Conservation (phyloP, 2,113 vertebrate genomes). For the Peucedramus taeniatus region DNA sequence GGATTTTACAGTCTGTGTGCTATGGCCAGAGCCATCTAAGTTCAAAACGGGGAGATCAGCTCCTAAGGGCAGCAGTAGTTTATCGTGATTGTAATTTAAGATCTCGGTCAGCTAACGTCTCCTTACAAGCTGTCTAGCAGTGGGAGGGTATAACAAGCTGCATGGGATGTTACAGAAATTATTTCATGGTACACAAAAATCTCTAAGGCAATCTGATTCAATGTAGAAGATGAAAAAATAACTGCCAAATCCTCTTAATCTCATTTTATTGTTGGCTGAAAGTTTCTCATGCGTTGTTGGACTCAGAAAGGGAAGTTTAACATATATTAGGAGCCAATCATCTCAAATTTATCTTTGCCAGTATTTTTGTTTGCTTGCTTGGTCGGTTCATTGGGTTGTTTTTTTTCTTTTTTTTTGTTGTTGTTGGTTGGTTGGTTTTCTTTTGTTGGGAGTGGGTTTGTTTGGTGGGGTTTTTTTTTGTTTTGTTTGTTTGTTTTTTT, state of each 20-base stretch:
- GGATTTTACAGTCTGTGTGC: neutral
- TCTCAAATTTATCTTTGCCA: neutral
- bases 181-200: neutral
- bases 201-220: neutral
- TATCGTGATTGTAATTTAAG: neutral
- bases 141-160: neutral
- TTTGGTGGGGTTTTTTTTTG: neutral
- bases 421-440: too few species aligned
- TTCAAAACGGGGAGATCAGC: neutral
- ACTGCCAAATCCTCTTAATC: neutral
- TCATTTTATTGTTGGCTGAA: neutral
- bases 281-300: neutral
- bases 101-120: neutral
- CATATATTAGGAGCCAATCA: neutral
- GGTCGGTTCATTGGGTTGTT: neutral
- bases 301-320: neutral
- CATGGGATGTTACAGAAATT: neutral
- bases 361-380: neutral
- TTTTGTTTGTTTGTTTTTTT: neutral
- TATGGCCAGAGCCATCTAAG: neutral
- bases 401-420: neutral
- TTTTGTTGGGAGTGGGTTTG: neutral
- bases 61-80: neutral
- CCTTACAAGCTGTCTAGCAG: neutral
- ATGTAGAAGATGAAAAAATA: neutral